These are phyloP conservation scores for Dromiciops gliroides DNA, from an alignment of 2,113 vertebrate genomes.

Conservation along the genomic window DNA sequence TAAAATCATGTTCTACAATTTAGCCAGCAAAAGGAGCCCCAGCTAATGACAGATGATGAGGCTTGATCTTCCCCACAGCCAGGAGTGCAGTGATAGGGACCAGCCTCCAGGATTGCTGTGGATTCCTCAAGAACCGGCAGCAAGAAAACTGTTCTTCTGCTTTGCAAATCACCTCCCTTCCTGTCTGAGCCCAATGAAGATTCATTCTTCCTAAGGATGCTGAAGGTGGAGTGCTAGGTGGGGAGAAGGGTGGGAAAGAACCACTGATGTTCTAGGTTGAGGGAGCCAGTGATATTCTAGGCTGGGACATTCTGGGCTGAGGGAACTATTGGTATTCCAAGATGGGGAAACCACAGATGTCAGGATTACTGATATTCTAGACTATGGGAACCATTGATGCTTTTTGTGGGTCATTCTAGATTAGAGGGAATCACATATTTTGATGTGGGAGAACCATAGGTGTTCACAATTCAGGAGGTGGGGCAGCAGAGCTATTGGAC, in stretches of 20 bases:
- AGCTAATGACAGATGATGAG: constrained; percentile 87
- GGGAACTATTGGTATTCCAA: not conserved
- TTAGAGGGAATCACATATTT: not conserved
- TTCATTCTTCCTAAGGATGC: not conserved
- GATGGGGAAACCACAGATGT: not conserved
- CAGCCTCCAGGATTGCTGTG: constrained; percentile 80
- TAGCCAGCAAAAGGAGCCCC: constrained; percentile 81
- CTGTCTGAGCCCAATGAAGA: constrained; percentile 13
- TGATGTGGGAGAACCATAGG: not conserved
- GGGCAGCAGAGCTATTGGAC: not conserved
- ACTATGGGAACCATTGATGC: not conserved
- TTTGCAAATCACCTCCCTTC: constrained; percentile 39
- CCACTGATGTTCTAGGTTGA: not conserved
- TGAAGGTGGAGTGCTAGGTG: not conserved
- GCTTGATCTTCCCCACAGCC: constrained; percentile 80
- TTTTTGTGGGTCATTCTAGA: not conserved
- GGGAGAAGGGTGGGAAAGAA: not conserved
- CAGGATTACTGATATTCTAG: not conserved
- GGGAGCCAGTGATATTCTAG: not conserved
- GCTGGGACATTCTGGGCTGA: not conserved
- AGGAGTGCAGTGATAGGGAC: constrained; percentile 79
- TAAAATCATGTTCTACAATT: constrained; percentile 89
- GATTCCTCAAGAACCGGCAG: constrained; percentile 78
- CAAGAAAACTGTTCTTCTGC: constrained; percentile 72
- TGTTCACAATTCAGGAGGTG: not conserved